Conservation (phyloP, 2,113 vertebrate species). For the Microcebus lehilahytsara region DNA sequence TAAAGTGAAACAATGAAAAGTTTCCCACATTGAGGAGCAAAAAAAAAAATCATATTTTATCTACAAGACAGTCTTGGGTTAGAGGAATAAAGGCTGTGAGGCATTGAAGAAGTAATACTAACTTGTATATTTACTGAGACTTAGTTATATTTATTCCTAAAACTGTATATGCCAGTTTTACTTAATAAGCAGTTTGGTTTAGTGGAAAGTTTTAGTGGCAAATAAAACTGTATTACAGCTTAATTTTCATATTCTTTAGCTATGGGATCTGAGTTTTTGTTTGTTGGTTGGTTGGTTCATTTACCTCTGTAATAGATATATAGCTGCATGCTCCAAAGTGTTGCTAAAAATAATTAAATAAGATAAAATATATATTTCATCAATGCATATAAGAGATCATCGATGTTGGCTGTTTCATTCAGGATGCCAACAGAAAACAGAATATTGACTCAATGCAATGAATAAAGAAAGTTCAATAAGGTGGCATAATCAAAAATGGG, state of each 20-base stretch:
- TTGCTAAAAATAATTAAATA: not conserved
- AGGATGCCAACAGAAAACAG: not conserved
- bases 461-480: not conserved
- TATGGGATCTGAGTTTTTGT: not conserved
- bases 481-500: not conserved
- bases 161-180: not conserved
- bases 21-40: accelerated
- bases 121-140: not conserved
- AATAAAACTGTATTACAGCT: not conserved
- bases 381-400: not conserved
- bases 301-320: not conserved
- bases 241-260: not conserved
- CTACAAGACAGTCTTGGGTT: not conserved
- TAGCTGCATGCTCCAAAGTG: not conserved
- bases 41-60: not conserved
- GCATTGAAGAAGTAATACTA: not conserved
- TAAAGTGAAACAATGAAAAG: not conserved
- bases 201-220: not conserved
- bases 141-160: not conserved
- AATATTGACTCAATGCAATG: not conserved
- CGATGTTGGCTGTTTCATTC: not conserved
- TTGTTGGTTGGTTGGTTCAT: not conserved
- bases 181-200: not conserved
- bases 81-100: not conserved
- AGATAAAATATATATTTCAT: not conserved